A percentile compares a stretch with the other conserved stretches of the same genome.
These are phyloP conservation scores for Conus betulinus DNA, from an alignment of 1,140 invertebrate genomes.

Conservation along the genomic window DNA sequence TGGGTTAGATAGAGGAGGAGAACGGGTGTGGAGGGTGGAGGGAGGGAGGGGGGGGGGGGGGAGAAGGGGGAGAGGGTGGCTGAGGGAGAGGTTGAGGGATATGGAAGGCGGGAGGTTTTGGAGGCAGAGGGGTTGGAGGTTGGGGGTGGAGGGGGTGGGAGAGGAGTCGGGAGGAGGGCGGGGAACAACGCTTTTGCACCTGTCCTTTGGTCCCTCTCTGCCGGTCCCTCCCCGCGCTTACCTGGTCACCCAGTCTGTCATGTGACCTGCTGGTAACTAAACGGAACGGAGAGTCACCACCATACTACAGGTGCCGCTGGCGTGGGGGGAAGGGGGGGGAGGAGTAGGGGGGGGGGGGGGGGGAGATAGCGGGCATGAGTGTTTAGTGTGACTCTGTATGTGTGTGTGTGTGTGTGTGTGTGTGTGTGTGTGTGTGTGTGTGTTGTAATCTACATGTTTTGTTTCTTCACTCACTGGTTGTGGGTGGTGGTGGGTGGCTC, in stretches of 20 bases:
- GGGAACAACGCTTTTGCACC: constrained; percentile 5
- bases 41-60: not conserved
- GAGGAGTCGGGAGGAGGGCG: not conserved
- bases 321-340: too few relatives aligned
- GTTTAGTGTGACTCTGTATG: too few relatives aligned
- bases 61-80: not conserved
- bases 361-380: too few relatives aligned
- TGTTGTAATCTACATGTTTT: too few relatives aligned
- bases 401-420: too few relatives aligned
- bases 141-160: not conserved
- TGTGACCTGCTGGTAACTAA: too few relatives aligned
- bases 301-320: too few relatives aligned
- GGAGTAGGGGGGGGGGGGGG: too few relatives aligned
- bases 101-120: not conserved
- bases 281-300: too few relatives aligned
- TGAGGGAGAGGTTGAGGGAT: not conserved
- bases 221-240: not conserved
- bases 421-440: too few relatives aligned
- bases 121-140: not conserved
- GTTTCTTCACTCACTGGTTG: too few relatives aligned
- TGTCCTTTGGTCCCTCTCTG: not conserved
- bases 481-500: too few relatives aligned
- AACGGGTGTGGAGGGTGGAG: constrained; percentile 23
- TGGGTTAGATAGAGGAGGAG: constrained; percentile 4
- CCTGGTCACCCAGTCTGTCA: not conserved